These are phyloP conservation scores for Patella pellucida DNA, from an alignment of 2,888 invertebrate genomes.

Conservation along the genomic window DNA sequence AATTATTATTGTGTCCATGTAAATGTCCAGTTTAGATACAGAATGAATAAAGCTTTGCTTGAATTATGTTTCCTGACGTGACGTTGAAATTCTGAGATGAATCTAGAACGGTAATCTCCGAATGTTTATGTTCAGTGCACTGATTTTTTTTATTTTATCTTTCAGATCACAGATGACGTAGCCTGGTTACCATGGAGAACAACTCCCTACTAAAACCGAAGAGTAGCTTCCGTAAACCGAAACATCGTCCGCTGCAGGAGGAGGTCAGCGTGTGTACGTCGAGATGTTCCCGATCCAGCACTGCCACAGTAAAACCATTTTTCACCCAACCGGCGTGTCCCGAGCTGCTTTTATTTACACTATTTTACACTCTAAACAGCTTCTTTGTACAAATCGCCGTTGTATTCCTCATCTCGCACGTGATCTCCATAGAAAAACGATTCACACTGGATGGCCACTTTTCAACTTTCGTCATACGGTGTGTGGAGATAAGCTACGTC, in stretches of 20 bases:
- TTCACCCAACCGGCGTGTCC: neutral
- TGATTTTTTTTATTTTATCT: too few species aligned
- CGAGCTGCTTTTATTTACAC: neutral
- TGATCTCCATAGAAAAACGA: neutral
- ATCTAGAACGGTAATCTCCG: too few species aligned
- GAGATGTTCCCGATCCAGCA: neutral
- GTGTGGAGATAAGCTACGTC: slow-evolving; percentile 8
- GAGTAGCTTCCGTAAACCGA: neutral
- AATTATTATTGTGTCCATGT: too few species aligned
- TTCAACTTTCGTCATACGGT: neutral
- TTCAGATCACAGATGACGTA: too few species aligned
- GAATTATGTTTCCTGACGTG: too few species aligned
- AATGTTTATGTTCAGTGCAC: too few species aligned
- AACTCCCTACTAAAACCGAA: neutral
- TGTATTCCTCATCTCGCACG: neutral
- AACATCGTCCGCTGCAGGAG: neutral
- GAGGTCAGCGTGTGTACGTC: neutral
- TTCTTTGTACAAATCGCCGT: neutral
- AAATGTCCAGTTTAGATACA: too few species aligned
- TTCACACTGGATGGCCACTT: neutral
- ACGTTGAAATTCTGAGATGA: too few species aligned
- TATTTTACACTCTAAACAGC: neutral
- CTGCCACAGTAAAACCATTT: neutral
- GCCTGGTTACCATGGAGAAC: too few species aligned
- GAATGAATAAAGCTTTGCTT: too few species aligned